Base-by-base conservation (phyloP, 2,888 invertebrate species). In the Alentia gelatinosa region DNA sequence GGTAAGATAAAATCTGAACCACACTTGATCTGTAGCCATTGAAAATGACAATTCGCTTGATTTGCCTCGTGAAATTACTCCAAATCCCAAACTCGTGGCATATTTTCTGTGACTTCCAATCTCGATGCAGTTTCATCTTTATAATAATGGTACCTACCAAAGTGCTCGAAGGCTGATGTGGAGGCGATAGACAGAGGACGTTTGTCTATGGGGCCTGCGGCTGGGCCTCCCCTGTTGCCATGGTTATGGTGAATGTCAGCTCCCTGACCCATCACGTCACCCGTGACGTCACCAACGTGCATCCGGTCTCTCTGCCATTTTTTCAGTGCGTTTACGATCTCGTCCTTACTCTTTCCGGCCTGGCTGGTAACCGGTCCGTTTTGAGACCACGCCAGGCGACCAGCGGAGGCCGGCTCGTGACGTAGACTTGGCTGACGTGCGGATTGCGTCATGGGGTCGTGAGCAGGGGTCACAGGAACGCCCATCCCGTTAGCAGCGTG, bases 251-350 rank as follows among this genome's bases (percentile, higher is more conserved):
- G 40, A n/a, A 33, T 33, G 42, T 19, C 3, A 5, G 23, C 88
- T 15, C 30, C 30, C 47, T 33, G 9, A 33, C 88, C 23, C 35
- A 42, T 30, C 9, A n/a, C 15, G 7, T 30, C 19, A 12, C 56
- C 56, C 19, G 19, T 33, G 26, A 9, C 42, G 47, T 3, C 50
- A 42, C 40, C 40, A n/a, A 9, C 88, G 40, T 39, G 74, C 89
- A 89, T 74, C 19, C 40, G 40, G 26, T 96, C 88, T 90, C 92
- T 91, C 90, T 94, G 95, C 95, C 95, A 95, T 90, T 93, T 94
- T 91, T 94, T 95, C 50, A 94, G 90, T 89, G 94, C 95, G 90
- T 92, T 93, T 90, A 94, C 93, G 56, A 94, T 93, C 90, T 37
- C 40, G 90, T 75, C 26, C 75, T 92, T 84, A n/a, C 33, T 88